Evolutionary conservation across 2,888 invertebrate genomes (phyloP), one percentile per base, ranked within the genome.

Genomic region (Caenorhabditis drosophilae): DNA sequence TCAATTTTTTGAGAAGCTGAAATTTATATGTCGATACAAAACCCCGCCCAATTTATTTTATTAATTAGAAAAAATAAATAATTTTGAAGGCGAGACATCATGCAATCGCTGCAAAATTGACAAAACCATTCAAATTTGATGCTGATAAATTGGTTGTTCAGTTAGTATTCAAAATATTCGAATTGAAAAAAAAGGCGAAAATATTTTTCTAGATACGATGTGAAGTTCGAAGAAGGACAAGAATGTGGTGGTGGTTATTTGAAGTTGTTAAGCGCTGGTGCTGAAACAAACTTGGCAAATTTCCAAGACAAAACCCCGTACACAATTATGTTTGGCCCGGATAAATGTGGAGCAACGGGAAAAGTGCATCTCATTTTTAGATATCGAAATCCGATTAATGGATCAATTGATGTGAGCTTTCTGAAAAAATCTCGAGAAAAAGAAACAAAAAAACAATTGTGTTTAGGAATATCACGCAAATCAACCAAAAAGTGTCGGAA

Each of bases 251-350:
- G 98, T 11, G 94, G 96, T 9, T 98, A 99, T 85, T 86, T 98
- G 47, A 98, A 98, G 86, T 88, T 99, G 44, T 86, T 98, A 18
- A 91, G 92, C 12, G 88, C 89, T 25, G 89, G 90, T 55, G 87
- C 88, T 42, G 87, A 89, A 55, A 74, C 76, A 51, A 60, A 69
- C 35, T 56, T 81, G 22, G 66, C 60, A 15, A 42, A 48, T 27
- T 61, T 67, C 48, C 83, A 87, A 84, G 97, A 98, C 86, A 94
- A 93, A 86, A 94, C 96, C 0, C 91, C 94, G 0, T 99, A 97
- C 87, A 92, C 94, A 2, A 93, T 99, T 81, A 98, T 99, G 98
- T 99, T 98, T 86, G 98, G 98, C 0, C 97, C 97, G 9, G 98
- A 98, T 87, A 98, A 96, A 86, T 98, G 98, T 86, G 97, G 97